Base-by-base conservation (phyloP, 2,113 vertebrate genomes). In the Vulpes ferrilata region DNA sequence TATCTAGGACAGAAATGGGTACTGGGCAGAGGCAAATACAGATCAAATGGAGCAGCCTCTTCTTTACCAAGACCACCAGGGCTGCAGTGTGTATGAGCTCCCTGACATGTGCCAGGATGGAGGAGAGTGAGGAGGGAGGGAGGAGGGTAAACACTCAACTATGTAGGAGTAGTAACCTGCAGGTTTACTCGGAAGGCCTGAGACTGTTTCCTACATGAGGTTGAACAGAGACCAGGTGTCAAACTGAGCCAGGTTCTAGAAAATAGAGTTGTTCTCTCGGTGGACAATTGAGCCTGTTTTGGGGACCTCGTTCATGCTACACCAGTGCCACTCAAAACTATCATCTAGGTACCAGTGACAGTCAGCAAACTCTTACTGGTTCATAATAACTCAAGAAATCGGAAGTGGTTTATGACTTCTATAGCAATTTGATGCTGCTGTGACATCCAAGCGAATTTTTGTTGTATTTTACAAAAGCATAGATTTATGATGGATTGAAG, bases 401-500 rank as follows among this genome's bases (percentile, higher is more conserved):
- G 8, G 11, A 57, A 90, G 55, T 55, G 65, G 60, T 73, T 51
- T 79, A 73, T 78, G 84, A 73, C 87, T 89, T 89, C 25, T 71
- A 32, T 30, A 78, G 79, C 55, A 38, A 35, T 91, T 78, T 71
- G 82, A 93, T 60, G 71, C 57, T 78, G 80, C 84, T 25, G 38
- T 65, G 38, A 92, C 65, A 67, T 93, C 83, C 30, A 59, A 73
- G 69, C 0, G 12, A 80, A 91, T 93, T 88, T 92, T 73, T 48
- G 19, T 32, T 65, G 13, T 82, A 13, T 93, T 97, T 96, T 81
- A 60, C 23, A 82, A 82, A 94, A 91, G 38, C 30, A 12, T 10
- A 62, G 48, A 11, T 93, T 15, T 23, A 38, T 83, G 71, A 82
- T 65, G 15, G 92, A 78, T 38, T 32, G 59, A 53, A 51, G n/a